Conservation (phyloP, 1,140 invertebrate genomes). For the Aradophagus sp. region DNA sequence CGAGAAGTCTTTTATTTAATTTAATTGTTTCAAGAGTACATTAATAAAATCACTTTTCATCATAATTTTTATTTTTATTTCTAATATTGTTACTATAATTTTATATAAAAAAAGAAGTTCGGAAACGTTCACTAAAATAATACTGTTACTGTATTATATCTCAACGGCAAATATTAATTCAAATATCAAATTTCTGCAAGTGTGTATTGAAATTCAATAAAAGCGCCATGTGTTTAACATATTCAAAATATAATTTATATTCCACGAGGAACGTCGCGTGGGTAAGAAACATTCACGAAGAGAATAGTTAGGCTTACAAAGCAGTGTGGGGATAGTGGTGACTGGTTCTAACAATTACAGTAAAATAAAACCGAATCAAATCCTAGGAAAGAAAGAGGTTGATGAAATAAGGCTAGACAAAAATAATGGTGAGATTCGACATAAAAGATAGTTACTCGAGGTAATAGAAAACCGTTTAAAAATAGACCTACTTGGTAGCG, state of each 20-base stretch:
- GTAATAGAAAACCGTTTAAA: conserved; percentile 73
- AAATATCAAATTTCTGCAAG: neutral
- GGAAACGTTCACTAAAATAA: too few species aligned
- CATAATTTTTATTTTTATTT: too few species aligned
- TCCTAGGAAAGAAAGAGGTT: conserved; percentile 50
- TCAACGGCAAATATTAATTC: neutral
- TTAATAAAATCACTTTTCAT: too few species aligned
- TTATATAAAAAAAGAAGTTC: too few species aligned
- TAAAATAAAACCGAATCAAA: conserved; percentile 73
- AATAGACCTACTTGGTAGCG: conserved; percentile 66
- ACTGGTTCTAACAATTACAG: conserved; percentile 75
- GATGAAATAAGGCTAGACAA: conserved; percentile 72
- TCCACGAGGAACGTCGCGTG: conserved; percentile 64
- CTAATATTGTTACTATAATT: too few species aligned
- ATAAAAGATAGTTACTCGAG: conserved; percentile 70
- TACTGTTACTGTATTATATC: too few species aligned
- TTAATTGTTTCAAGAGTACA: conserved; percentile 1
- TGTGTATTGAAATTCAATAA: conserved; percentile 27
- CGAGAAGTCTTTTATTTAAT: too few species aligned
- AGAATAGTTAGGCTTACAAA: conserved; percentile 66
- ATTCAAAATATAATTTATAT: conserved; percentile 48
- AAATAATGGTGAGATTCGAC: conserved; percentile 72
- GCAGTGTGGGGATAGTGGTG: conserved; percentile 73
- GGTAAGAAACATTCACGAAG: conserved; percentile 71
- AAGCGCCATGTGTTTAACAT: conserved; percentile 28